Base-by-base conservation (phyloP, 2,888 invertebrate genomes). In the Lochmaea capreae region DNA sequence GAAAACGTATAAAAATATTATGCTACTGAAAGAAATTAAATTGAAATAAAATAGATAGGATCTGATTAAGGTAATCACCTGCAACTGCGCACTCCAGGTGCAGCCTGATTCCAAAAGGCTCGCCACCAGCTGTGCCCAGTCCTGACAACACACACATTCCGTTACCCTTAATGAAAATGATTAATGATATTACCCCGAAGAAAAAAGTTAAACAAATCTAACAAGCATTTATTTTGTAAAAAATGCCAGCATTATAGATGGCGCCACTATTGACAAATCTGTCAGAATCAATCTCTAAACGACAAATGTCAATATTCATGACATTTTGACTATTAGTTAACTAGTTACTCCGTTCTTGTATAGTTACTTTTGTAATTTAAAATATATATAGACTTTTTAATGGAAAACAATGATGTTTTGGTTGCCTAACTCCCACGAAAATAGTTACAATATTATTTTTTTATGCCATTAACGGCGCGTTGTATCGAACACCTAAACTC, bases 61-160 rank as follows among this genome's bases (percentile, higher is more conserved):
- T 80, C 81, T 72, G 70, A 77, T 78, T 33, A 77, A 79, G 79
- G 79, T 86, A 87, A 85, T 91, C 91, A 94, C 93, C 91, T 91
- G 91, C 87, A 91, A 89, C 90, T 93, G 93, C 85, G 93, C 92
- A 89, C 92, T 93, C 91, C 93, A 93, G 88, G 93, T 92, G 91
- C 93, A 93, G 89, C 93, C 93, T 85, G 93, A 93, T 89, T 94
- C 94, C 90, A 94, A 92, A 88, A 94, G 92, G 89, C 93, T 93
- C 90, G 94, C 93, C 89, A 94, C 93, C 91, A 94, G 89, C 90
- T 94, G 93, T 90, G 93, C 93, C 94, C 94, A 94, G 90, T 94
- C 94, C 94, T 94, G 88, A 85, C 86, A 86, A 84, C 82, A 83
- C 76, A 74, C 70, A 71, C 74, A 76, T 65, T 65, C 74, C 71